Conservation (phyloP, 2,797 vertebrate genomes). For the Leucoraja ocellata region DNA sequence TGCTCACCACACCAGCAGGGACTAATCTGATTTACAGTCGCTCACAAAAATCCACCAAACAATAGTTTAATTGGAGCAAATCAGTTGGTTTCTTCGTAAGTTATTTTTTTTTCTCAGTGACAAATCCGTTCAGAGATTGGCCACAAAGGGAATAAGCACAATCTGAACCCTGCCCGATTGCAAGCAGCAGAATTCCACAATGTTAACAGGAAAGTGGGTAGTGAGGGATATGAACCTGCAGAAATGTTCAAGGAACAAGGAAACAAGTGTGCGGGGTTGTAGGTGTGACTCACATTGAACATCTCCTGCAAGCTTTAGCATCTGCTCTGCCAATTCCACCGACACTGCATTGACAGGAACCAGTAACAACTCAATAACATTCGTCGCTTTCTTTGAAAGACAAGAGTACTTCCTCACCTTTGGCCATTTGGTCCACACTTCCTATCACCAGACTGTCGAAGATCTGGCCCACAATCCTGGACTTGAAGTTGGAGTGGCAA, state of each 20-base stretch:
- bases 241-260: background rate
- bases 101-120: background rate
- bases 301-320: no score
- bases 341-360: no score
- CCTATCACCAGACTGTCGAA: constrained; percentile 58
- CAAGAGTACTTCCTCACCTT: background rate
- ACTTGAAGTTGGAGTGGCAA: constrained; percentile 47
- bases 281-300: background rate
- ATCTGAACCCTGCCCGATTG: background rate
- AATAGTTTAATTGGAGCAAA: background rate
- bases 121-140: no score
- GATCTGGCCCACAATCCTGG: constrained; percentile 59
- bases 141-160: no score
- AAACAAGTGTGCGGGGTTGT: background rate
- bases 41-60: background rate
- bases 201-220: background rate
- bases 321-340: background rate
- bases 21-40: background rate
- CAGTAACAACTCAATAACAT: background rate
- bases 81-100: background rate
- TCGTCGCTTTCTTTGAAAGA: background rate
- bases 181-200: background rate
- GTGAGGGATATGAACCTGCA: background rate
- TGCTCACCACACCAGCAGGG: background rate
- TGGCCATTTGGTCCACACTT: constrained; percentile 39